Conservation (phyloP, 2,113 vertebrate genomes). For the Oenanthe melanoleuca region DNA sequence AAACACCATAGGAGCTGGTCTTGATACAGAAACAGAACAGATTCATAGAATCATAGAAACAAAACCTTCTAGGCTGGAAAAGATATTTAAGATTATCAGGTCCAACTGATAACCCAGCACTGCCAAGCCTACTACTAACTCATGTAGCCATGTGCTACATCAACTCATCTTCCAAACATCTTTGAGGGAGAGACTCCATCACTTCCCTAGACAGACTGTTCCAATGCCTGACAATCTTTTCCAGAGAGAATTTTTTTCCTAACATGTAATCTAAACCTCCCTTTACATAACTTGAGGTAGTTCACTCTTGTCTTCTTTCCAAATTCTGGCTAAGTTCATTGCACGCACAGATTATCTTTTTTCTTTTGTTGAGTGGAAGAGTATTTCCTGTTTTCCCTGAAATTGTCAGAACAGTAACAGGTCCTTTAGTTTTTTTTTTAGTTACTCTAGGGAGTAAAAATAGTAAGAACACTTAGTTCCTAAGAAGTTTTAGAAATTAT, state of each 20-base stretch:
- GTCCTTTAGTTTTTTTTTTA: background rate
- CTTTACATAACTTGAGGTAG: background rate
- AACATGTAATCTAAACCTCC: background rate
- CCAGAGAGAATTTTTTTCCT: background rate
- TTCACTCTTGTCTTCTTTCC: background rate
- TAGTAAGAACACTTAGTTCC: background rate
- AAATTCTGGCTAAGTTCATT: background rate
- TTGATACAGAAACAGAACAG: background rate
- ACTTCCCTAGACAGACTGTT: background rate
- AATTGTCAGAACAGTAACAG: background rate
- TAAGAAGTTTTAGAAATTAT: background rate
- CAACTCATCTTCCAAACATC: accelerated
- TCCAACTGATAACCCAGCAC: background rate
- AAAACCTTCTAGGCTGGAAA: background rate
- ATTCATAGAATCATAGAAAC: background rate
- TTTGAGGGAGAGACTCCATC: background rate
- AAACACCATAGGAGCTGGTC: accelerated
- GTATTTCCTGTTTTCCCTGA: background rate
- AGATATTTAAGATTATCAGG: background rate
- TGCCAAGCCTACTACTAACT: background rate
- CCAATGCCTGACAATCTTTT: background rate
- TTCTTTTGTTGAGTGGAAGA: background rate
- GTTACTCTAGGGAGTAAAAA: background rate
- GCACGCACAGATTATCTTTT: background rate
- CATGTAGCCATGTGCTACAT: accelerated